Base-by-base conservation (phyloP, 2,113 vertebrate species). In the Anthoscopus minutus region DNA sequence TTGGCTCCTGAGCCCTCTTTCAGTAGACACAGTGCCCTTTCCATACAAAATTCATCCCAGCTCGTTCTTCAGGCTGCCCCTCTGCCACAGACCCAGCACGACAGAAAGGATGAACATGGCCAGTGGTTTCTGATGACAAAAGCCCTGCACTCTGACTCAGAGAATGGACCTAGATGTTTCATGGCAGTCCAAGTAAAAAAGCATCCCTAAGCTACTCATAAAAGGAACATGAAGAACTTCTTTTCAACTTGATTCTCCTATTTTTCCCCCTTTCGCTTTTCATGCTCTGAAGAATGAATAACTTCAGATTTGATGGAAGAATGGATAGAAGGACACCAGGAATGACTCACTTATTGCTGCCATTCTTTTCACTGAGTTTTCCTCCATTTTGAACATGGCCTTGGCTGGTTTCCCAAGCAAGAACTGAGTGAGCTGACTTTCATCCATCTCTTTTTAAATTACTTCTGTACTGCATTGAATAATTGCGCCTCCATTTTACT, bases 381-480 rank as follows among this genome's bases (percentile, higher is more conserved):
- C 35, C 69, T 90, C 33, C n/a, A 64, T 64, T 77, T 27, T 86
- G 60, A 38, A 28, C 45, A 7, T 9, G 42, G 51, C 8, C 56
- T 60, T 90, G 92, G 83, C 78, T 87, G 83, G 10, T 86, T 96
- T 92, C 86, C 86, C 90, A 86, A 89, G 87, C 57, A 51, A 78
- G 83, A 78, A 83, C 70, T 4, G 22, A 83, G 81, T 21, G 57
- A 51, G 51, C 33, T 1, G 6, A 56, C 10, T 5, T 53, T 67
- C 83, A 96, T 95, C 92, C 86, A 92, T 96, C 93, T 94, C 92
- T 76, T 42, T 82, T 81, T 79, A 88, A 97, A 97, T 95, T 79
- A 76, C 81, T 81, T 83, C 57, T 70, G 80, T 47, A 58, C 84
- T 70, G 40, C 92, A 69, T 4, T 92, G 93, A 96, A 61, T 95